Evolutionary conservation across 2,888 invertebrate genomes (phyloP), one percentile per base, ranked within the genome.

Genomic region (Vanessa cardui): DNA sequence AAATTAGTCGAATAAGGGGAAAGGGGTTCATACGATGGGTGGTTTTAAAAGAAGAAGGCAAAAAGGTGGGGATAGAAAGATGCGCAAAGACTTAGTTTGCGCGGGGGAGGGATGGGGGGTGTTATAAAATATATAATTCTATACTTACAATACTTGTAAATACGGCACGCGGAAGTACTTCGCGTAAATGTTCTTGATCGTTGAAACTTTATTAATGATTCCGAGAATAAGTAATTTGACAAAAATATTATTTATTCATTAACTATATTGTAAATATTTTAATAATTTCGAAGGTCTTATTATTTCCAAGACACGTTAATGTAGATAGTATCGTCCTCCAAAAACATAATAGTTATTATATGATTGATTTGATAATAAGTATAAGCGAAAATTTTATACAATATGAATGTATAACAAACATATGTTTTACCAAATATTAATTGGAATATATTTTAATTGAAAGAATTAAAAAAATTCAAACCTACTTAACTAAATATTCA

Each of bases 61-160:
- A 92, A 92, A 92, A 92, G 90, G 92, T 88, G 92, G 92, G 86
- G 91, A 90, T 90, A 91, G 92, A 92, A 92, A 92, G 92, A 92
- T 92, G 92, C 92, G 92, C 92, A 92, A 91, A 92, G 92, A 92
- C 92, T 92, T 92, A 92, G 92, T 92, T 92, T 87, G 90, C 89
- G 89, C 83, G 89, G 89, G 88, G 81, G 81, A 39, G 74, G 69
- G 77, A 75, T 72, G 78, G 76, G 80, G 82, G 89, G 90, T 85
- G 91, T 92, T 92, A 92, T 92, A 92, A 92, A 92, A 92, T 92
- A 92, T 92, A 92, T 92, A 92, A 92, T 92, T 92, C 92, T 92
- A 92, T 92, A 92, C 92, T 92, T 92, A 92, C 92, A 92, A 92
- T 92, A 92, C 92, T 92, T 92, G 92, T 92, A 92, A 92, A 92